Base-by-base conservation (phyloP, 1,140 invertebrate species). In the Bacillus rossius region DNA sequence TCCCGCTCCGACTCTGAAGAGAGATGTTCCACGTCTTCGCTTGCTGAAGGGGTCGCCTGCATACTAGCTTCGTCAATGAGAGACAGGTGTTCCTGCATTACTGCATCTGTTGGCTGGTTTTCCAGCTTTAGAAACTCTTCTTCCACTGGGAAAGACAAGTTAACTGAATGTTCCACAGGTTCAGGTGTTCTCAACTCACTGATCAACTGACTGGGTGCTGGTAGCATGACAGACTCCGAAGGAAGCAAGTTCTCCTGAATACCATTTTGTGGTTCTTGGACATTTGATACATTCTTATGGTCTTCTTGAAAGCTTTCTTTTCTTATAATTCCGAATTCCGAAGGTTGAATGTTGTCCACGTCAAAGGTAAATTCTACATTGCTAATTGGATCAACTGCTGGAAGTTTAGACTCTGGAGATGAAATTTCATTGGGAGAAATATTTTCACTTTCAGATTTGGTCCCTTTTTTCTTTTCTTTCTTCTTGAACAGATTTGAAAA, bases 1-100 rank as follows among this genome's bases (percentile, higher is more conserved):
- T 86, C 87, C 8, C 80, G 73, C 67, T 91, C 89, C 1, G 88
- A 91, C 62, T 86, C 88, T 0, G 88, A 91, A n/a, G 87, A 90
- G 61, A 85, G 85, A 19, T 75, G 73, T 52, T 80, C 77, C 13
- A 81, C 29, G 10, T 34, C 29, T 34, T 34, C 29, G 10, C 29
- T 34, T 34, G 29, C 29, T 34, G 29, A 34, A 34, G 29, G 29
- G 4, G 29, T 34, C 10, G 10, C 29, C 29, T 34, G 29, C 29
- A 34, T 34, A 34, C 29, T 34, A 10, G 29, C 10, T 7, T 34
- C 29, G 4, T 34, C 29, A 34, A 34, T 10, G 10, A 34, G 29
- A 34, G 29, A 34, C 29, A 34, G 10, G 10, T 34, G 29, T 34
- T 34, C 29, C 29, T 34, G 29, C 29, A 34, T 34, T 4, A 34